phyloP scores from a whole-genome alignment of 2,888 invertebrate species.

The Drosophila robusta region DNA sequence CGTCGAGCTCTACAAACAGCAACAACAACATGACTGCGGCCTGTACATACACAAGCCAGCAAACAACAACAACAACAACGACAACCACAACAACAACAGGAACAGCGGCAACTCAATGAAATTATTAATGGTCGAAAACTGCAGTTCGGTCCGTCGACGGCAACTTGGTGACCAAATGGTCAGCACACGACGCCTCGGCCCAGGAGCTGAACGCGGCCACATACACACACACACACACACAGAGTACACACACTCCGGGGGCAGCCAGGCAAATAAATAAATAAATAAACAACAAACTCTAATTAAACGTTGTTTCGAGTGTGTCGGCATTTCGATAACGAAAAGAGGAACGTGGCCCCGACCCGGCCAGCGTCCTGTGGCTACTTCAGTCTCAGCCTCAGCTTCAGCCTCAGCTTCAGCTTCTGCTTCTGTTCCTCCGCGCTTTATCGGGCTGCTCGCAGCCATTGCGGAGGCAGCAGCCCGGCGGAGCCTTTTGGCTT shows the following conservation, averaged over 20 bases:
- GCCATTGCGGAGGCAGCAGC: not conserved
- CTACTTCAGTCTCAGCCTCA: slow-evolving; percentile 1
- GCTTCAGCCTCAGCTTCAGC: not conserved
- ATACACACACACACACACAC: slow-evolving; percentile 10
- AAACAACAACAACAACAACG: slow-evolving; percentile 21
- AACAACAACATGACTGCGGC: slow-evolving; percentile 18
- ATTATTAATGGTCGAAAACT: slow-evolving; percentile 74
- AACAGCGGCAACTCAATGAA: slow-evolving; percentile 63
- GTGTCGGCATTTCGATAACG: slow-evolving; percentile 68
- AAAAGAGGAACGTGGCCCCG: slow-evolving; percentile 15
- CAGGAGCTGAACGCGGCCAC: slow-evolving; percentile 22
- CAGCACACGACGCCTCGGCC: slow-evolving; percentile 35
- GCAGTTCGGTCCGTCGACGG: slow-evolving; percentile 43
- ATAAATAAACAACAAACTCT: slow-evolving; percentile 76
- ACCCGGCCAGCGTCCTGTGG: slow-evolving; percentile 14
- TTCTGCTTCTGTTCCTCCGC: slow-evolving; percentile 19
- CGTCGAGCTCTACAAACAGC: slow-evolving; percentile 44
- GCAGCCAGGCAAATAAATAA: slow-evolving; percentile 56
- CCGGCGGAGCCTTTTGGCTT: not conserved
- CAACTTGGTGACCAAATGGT: slow-evolving; percentile 40
- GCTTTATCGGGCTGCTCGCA: slow-evolving; percentile 31
- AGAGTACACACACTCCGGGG: slow-evolving; percentile 12
- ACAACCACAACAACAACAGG: slow-evolving; percentile 21
- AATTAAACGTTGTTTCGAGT: slow-evolving; percentile 72
- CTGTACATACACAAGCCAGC: slow-evolving; percentile 4